Conservation (phyloP, 1,140 invertebrate genomes). For the Nephotettix cincticeps region DNA sequence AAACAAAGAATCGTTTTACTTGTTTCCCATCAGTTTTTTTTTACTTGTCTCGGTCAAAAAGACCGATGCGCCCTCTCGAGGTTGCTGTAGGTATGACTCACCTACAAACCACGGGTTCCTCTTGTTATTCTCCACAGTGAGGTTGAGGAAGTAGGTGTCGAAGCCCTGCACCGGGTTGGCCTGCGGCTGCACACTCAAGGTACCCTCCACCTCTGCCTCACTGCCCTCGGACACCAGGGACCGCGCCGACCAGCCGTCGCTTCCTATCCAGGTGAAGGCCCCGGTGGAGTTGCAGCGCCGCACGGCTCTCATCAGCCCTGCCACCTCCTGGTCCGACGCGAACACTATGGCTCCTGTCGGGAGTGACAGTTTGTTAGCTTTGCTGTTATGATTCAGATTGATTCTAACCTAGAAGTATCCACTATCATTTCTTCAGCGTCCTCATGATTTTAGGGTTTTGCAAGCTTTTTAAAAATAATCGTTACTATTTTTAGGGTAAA, state of each 20-base stretch:
- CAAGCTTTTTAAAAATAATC: no score
- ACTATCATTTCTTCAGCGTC: no score
- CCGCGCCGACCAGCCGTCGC: conserved; percentile 88
- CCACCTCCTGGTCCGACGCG: conserved; percentile 94
- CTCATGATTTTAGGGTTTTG: no score
- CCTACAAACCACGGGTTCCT: conserved; percentile 93
- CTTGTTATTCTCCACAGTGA: conserved; percentile 81
- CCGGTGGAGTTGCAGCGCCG: conserved; percentile 81
- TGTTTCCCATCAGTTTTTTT: no score
- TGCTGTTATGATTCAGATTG: no score
- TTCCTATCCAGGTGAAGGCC: conserved; percentile 91
- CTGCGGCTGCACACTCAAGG: conserved; percentile 85
- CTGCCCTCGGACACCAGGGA: conserved; percentile 85
- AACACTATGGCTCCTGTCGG: conserved; percentile 88
- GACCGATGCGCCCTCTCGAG: no score
- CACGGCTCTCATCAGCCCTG: conserved; percentile 91
- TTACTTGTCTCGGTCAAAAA: no score
- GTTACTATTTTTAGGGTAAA: no score
- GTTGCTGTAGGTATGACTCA: no score
- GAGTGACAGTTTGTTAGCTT: no score
- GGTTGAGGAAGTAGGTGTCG: conserved; percentile 80
- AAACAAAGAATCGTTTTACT: no score
- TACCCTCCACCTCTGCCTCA: conserved; percentile 84
- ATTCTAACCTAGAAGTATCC: no score
- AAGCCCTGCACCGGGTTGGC: conserved; percentile 80